Evolutionary conservation across 2,113 vertebrate genomes (phyloP).

Genomic region (Bubalus kerabau): DNA sequence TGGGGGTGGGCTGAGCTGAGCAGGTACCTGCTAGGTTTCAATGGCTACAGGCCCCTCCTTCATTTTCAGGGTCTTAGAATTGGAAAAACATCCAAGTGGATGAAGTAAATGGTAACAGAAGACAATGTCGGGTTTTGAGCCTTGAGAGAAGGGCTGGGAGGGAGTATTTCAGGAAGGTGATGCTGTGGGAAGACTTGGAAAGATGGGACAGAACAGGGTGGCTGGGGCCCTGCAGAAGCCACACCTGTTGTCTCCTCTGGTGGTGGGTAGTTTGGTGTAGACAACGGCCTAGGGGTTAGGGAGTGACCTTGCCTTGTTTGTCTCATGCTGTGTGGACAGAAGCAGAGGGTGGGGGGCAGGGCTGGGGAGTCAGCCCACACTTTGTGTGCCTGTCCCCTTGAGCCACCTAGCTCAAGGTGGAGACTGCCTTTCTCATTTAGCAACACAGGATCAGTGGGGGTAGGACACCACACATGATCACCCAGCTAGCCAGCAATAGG

Average conservation of each 20-base stretch:
- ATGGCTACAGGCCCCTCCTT: neutral
- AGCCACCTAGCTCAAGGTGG: too few relatives aligned
- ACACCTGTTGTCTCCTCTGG: neutral
- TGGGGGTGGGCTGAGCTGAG: neutral
- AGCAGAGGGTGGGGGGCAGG: neutral
- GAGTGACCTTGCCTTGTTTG: neutral
- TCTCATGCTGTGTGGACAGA: neutral
- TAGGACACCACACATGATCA: rapidly evolving
- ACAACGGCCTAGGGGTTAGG: neutral
- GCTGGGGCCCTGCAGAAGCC: neutral
- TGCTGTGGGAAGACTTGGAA: neutral
- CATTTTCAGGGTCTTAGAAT: neutral
- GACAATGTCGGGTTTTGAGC: neutral
- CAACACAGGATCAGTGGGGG: too few relatives aligned
- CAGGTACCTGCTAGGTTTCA: neutral
- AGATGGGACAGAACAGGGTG: neutral
- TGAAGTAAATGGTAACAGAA: neutral
- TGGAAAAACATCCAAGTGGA: neutral
- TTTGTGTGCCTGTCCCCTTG: neutral
- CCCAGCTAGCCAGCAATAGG: neutral
- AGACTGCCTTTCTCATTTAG: neutral
- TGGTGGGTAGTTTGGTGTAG: neutral
- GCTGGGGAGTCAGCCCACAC: neutral
- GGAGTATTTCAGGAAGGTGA: neutral
- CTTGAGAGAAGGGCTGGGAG: neutral